phyloP scores from a whole-genome alignment of 1,140 invertebrate genomes.

The Heliconius himera region DNA sequence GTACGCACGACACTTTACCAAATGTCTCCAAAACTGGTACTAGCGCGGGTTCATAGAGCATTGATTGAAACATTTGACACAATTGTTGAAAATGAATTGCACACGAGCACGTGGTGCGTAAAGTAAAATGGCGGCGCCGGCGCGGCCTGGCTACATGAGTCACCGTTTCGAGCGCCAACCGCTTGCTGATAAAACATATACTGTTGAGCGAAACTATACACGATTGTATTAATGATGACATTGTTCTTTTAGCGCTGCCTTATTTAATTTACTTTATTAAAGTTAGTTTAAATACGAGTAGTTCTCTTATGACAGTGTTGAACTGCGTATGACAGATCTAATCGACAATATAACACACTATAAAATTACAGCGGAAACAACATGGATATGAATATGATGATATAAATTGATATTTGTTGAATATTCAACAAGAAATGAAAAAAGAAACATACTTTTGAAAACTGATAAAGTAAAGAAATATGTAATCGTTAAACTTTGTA shows the following conservation, averaged over 20 bases:
- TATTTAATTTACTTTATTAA: background rate
- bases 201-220: background rate
- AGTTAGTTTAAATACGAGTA: too few relatives aligned
- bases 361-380: too few relatives aligned
- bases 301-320: too few relatives aligned
- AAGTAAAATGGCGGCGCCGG: conserved; percentile 75
- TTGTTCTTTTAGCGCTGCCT: background rate
- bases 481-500: too few relatives aligned
- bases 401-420: too few relatives aligned
- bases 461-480: too few relatives aligned
- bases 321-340: too few relatives aligned
- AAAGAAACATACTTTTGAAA: too few relatives aligned
- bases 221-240: background rate
- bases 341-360: too few relatives aligned
- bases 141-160: conserved; percentile 48
- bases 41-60: background rate
- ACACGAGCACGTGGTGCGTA: conserved; percentile 72
- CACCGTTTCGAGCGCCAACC: conserved; percentile 49
- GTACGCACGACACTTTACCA: background rate
- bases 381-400: too few relatives aligned
- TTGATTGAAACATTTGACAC: conserved; percentile 14
- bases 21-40: too few relatives aligned
- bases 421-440: too few relatives aligned
- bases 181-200: conserved; percentile 46
- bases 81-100: conserved; percentile 39